Percentiles rank a stretch among this genome's conserved stretches.
These are phyloP conservation scores for Pyxicephalus adspersus DNA, from an alignment of 2,113 vertebrate genomes.

Conservation along the genomic window DNA sequence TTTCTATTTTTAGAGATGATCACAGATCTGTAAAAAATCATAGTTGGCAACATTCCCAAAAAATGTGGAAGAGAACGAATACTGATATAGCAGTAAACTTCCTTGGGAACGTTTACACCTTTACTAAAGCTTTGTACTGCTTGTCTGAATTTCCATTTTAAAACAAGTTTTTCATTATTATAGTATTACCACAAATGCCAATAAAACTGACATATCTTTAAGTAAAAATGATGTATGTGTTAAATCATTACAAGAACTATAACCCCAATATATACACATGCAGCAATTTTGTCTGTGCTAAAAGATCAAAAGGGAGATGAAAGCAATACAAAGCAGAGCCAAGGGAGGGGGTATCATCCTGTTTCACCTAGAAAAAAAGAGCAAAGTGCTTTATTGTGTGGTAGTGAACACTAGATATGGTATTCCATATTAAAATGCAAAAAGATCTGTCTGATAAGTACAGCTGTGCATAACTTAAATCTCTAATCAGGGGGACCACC, in stretches of 20 bases:
- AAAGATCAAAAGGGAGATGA: constrained; percentile 46
- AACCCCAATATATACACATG: not conserved
- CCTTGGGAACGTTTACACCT: too few relatives aligned
- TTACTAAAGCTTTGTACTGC: too few relatives aligned
- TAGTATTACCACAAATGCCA: too few relatives aligned
- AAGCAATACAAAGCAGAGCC: constrained; percentile 13
- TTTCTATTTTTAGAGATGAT: too few relatives aligned
- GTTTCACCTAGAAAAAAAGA: constrained; percentile 34
- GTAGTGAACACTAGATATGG: not conserved
- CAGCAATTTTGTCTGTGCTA: constrained; percentile 17
- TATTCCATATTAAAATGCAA: constrained; percentile 45
- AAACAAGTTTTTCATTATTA: too few relatives aligned
- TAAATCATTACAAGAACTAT: not conserved
- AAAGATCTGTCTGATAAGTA: constrained; percentile 41
- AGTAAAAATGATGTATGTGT: not conserved
- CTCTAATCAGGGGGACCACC: constrained; percentile 27
- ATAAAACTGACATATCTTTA: too few relatives aligned
- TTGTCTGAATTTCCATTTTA: too few relatives aligned
- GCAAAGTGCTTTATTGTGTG: constrained; percentile 34
- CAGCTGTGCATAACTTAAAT: constrained; percentile 42
- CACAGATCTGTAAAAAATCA: too few relatives aligned
- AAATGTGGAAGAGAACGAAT: too few relatives aligned
- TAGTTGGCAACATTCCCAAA: too few relatives aligned
- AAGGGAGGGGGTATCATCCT: constrained; percentile 24
- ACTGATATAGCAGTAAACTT: too few relatives aligned